A percentile compares a stretch with the other conserved stretches of the same genome.
Evolutionary conservation across 1,140 invertebrate species (phyloP).

Genomic region (Thereuonema tuberculata): DNA sequence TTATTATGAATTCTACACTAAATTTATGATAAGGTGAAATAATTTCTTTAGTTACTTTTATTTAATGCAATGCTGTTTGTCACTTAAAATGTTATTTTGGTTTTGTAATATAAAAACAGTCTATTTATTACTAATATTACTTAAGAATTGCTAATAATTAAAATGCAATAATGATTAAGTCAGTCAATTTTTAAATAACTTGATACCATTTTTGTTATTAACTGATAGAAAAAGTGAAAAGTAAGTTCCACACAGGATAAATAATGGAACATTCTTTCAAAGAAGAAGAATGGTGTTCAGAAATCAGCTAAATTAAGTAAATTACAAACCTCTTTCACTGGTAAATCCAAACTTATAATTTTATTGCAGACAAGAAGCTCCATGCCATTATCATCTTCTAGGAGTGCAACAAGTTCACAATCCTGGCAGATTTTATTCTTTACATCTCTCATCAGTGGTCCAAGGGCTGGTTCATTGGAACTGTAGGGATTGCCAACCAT

Average conservation of each 20-base stretch:
- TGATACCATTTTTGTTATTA: too few relatives aligned
- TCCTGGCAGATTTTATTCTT: conserved; percentile 98
- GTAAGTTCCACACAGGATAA: conserved; percentile 62
- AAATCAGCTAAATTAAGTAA: conserved; percentile 86
- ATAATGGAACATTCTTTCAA: conserved; percentile 95
- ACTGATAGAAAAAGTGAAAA: too few relatives aligned
- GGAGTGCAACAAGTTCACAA: conserved; percentile 86
- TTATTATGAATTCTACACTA: too few relatives aligned
- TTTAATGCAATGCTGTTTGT: too few relatives aligned
- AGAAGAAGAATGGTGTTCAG: conserved; percentile 85
- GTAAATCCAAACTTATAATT: conserved; percentile 90
- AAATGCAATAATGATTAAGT: too few relatives aligned
- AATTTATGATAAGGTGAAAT: too few relatives aligned
- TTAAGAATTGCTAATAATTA: too few relatives aligned
- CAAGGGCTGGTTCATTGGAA: conserved; percentile 79
- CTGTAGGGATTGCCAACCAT: conserved; percentile 98
- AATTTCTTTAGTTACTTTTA: too few relatives aligned
- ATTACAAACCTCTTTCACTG: conserved; percentile 92
- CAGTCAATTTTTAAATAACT: too few relatives aligned
- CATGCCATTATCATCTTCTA: conserved; percentile 98
- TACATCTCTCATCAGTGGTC: conserved; percentile 92
- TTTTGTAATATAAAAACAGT: too few relatives aligned
- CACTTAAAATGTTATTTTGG: too few relatives aligned
- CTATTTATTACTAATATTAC: too few relatives aligned
- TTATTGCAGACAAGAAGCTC: conserved; percentile 97